Evolutionary conservation across 2,888 invertebrate species (phyloP), one percentile per base, ranked within the genome.

Genomic region (Drosophila yooni): DNA sequence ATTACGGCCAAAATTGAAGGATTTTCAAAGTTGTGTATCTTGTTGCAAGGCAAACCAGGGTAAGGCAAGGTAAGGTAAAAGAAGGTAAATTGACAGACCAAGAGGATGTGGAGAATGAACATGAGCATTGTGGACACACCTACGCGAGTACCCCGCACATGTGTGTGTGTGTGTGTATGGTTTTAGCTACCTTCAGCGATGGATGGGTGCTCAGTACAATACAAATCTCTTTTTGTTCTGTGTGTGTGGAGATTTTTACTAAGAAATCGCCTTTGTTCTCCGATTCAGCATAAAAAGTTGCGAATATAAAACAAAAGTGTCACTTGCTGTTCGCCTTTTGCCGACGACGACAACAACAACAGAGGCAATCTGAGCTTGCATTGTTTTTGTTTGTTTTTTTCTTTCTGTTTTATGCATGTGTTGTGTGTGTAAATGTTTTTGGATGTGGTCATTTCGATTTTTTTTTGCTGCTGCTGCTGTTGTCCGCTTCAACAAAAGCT

Each of bases 261-360:
- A 52, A 87, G 91, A 90, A 86, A 75, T 85, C 70, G 68, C 65
- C 88, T 84, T 90, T 90, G 85, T 90, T 90, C 74, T 87, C 67
- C 57, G 71, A 67, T 89, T 76, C 85, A 81, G 67, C 70, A 90
- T 81, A 90, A 86, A 86, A 91, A 91, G 85, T 76, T 88, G 72
- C 86, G 75, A 85, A 89, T 84, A 88, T 89, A 85, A 86, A 91
- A 86, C 91, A 88, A 91, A 89, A 91, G 88, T 86, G 91, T 91
- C 91, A 91, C 88, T 89, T 89, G 83, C 75, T 76, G 69, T 72
- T 73, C 67, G 72, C 59, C 48, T 29, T 56, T 27, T 40, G 57
- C 38, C 54, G 54, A 54, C 25, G 53, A 21, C 51, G 62, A 64
- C 66, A 2, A 46, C 46, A 21, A 46, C 25, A 46, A 62, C 73